Conservation (phyloP, 2,888 invertebrate species). For the Lasioglossum oenotherae region DNA sequence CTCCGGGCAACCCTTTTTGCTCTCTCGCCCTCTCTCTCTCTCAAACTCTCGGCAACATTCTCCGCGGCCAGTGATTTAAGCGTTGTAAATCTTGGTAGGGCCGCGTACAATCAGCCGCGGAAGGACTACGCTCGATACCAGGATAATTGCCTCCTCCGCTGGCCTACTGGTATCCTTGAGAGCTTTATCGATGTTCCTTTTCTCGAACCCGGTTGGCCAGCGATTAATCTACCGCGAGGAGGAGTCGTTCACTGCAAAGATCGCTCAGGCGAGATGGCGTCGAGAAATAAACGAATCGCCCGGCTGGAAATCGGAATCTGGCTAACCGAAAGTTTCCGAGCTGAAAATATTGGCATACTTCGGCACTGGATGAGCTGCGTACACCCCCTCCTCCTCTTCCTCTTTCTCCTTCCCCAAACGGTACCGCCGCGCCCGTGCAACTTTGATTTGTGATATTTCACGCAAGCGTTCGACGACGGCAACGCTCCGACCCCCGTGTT, state of each 20-base stretch:
- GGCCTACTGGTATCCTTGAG: constrained; percentile 63
- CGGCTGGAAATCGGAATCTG: constrained; percentile 52
- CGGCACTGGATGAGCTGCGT: constrained; percentile 30
- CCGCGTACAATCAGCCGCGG: constrained; percentile 68
- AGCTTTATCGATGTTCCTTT: constrained; percentile 40
- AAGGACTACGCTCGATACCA: constrained; percentile 67
- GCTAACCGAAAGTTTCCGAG: constrained; percentile 46
- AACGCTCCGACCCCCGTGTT: constrained; percentile 3
- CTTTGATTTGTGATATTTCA: constrained; percentile 47
- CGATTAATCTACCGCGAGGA: constrained; percentile 60
- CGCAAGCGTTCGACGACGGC: constrained; percentile 2
- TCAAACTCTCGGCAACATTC: constrained; percentile 20
- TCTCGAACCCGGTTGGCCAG: constrained; percentile 22
- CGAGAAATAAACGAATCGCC: constrained; percentile 57
- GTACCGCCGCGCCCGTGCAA: constrained; percentile 9
- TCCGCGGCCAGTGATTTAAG: constrained; percentile 69
- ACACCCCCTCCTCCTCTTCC: not conserved
- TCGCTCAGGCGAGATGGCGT: constrained; percentile 56
- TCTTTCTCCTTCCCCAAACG: not conserved
- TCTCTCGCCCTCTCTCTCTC: not conserved
- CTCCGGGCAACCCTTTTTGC: constrained; percentile 23
- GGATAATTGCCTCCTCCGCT: constrained; percentile 70
- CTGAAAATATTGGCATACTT: constrained; percentile 59
- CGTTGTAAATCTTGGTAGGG: constrained; percentile 74
- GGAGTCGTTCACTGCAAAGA: constrained; percentile 39